Conservation (phyloP, 2,888 invertebrate species). For the Parnassius orleans region DNA sequence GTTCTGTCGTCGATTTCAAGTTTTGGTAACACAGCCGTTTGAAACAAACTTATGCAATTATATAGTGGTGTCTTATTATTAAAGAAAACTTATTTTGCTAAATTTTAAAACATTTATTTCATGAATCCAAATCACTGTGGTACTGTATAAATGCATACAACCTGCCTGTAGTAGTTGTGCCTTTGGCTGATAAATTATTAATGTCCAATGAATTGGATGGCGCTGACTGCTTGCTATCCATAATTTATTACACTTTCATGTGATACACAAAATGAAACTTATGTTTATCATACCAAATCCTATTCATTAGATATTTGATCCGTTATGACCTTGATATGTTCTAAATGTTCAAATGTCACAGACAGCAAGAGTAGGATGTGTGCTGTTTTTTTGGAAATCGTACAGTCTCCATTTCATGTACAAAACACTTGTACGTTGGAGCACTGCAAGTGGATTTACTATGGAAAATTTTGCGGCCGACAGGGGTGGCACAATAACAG, state of each 20-base stretch:
- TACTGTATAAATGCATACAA: background rate
- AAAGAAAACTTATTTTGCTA: background rate
- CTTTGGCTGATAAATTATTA: slow-evolving; percentile 2
- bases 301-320: too few relatives aligned
- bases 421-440: slow-evolving; percentile 27
- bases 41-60: too few relatives aligned
- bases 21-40: slow-evolving; percentile 5
- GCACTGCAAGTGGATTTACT: slow-evolving; percentile 47
- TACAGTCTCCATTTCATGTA: slow-evolving; percentile 20
- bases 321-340: background rate
- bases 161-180: background rate
- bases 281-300: too few relatives aligned
- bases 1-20: slow-evolving; percentile 17
- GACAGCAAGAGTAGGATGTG: background rate
- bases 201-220: background rate
- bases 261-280: too few relatives aligned
- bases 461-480: slow-evolving; percentile 42
- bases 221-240: background rate
- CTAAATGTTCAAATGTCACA: background rate
- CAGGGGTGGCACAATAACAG: slow-evolving; percentile 61
- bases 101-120: background rate
- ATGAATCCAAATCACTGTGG: too few relatives aligned
- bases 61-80: background rate
- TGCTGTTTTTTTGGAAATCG: slow-evolving; percentile 9
- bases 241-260: background rate